phyloP scores from a whole-genome alignment of 2,113 vertebrate genomes.

The Festucalex cinctus region DNA sequence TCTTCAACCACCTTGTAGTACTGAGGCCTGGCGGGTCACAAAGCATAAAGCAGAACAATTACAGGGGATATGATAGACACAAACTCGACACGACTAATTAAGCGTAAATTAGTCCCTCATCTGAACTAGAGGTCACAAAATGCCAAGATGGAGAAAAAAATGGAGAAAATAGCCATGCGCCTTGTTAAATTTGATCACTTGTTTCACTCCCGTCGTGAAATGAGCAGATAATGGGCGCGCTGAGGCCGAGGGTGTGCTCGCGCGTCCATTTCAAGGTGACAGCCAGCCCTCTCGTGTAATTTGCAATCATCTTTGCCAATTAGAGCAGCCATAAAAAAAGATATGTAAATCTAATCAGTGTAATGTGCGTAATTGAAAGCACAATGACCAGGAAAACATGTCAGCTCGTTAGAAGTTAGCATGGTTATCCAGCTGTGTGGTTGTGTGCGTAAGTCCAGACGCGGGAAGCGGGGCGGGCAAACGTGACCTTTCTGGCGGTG shows the following conservation, averaged over 20 bases:
- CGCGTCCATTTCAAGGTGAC: slow-evolving; percentile 73
- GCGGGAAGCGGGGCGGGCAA: slow-evolving; percentile 37
- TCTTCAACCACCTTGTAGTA: slow-evolving; percentile 99
- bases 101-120: slow-evolving; percentile 59
- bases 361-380: slow-evolving; percentile 74
- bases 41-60: slow-evolving; percentile 53
- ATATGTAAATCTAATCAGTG: slow-evolving; percentile 74
- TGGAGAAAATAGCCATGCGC: slow-evolving; percentile 43
- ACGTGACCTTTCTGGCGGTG: slow-evolving; percentile 71
- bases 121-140: slow-evolving; percentile 65
- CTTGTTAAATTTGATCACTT: slow-evolving; percentile 66
- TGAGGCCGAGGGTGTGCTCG: slow-evolving; percentile 35
- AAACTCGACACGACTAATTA: slow-evolving; percentile 61
- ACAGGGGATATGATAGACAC: slow-evolving; percentile 58
- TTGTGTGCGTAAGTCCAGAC: slow-evolving; percentile 41
- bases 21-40: slow-evolving; percentile 79
- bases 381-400: slow-evolving; percentile 67
- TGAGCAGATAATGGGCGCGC: slow-evolving; percentile 57
- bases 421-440: slow-evolving; percentile 21
- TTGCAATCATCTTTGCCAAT: slow-evolving; percentile 76
- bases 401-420: slow-evolving; percentile 53
- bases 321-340: slow-evolving; percentile 66
- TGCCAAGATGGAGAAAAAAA: slow-evolving; percentile 41
- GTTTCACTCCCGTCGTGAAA: slow-evolving; percentile 63
- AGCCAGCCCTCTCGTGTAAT: slow-evolving; percentile 63